Percentiles rank a stretch among this genome's conserved stretches.
These are phyloP conservation scores for Mungos mungo DNA, from an alignment of 2,113 vertebrate genomes.

Conservation along the genomic window DNA sequence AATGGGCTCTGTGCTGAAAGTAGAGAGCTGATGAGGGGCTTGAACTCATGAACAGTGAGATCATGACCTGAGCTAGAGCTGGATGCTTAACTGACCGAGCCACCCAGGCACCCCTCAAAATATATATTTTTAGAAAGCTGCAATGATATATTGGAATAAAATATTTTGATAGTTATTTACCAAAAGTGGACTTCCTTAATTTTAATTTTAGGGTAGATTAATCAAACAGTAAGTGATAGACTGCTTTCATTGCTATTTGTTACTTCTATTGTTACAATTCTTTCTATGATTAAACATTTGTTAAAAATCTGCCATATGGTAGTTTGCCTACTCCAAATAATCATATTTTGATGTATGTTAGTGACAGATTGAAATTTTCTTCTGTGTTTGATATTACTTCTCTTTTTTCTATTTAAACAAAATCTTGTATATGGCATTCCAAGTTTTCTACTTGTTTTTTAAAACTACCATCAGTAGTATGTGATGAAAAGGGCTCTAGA, in stretches of 20 bases:
- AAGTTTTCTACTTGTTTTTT: background rate
- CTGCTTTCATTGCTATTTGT: slow-evolving; percentile 59
- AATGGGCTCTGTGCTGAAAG: no score
- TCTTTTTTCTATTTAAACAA: slow-evolving; percentile 18
- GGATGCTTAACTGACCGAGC: no score
- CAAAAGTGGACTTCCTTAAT: background rate
- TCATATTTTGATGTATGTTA: slow-evolving; percentile 53
- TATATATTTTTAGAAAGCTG: background rate
- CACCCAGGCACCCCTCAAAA: background rate
- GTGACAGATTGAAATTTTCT: slow-evolving; percentile 51
- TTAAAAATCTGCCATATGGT: slow-evolving; percentile 43
- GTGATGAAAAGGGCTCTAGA: background rate
- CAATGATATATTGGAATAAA: background rate
- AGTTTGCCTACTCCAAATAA: slow-evolving; percentile 39
- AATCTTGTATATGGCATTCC: background rate
- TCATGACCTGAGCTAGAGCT: no score
- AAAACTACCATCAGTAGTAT: background rate
- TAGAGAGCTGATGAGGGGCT: no score
- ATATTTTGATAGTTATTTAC: slow-evolving; percentile 29
- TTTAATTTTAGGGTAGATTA: slow-evolving; percentile 49
- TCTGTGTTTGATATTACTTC: slow-evolving; percentile 44
- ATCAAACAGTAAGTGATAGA: background rate
- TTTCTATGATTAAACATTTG: slow-evolving; percentile 61
- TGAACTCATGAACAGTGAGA: no score
- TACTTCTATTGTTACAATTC: background rate